A percentile compares a stretch with the other conserved stretches of the same genome.
Evolutionary conservation across 1,140 invertebrate species (phyloP).

Genomic region (Contarinia nasturtii): DNA sequence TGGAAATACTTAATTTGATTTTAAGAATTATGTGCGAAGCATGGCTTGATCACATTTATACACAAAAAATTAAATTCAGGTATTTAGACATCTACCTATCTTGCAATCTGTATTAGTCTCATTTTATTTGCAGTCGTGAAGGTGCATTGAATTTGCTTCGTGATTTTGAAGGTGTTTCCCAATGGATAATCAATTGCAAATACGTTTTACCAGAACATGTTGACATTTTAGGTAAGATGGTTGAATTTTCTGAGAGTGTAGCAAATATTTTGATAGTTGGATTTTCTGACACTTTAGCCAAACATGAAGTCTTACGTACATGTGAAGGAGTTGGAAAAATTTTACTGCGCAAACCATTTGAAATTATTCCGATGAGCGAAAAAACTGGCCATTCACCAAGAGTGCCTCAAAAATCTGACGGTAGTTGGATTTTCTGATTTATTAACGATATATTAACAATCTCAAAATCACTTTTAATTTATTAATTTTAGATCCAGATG

Average conservation of each 20-base stretch:
- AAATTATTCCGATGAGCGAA: slow-evolving; percentile 24
- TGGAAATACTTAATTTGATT: slow-evolving; percentile 50
- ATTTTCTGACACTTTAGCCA: slow-evolving; percentile 43
- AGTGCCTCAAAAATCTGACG: not conserved
- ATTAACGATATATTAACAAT: too few relatives aligned
- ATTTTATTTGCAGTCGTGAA: slow-evolving; percentile 8
- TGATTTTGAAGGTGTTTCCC: slow-evolving; percentile 52
- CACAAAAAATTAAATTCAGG: slow-evolving; percentile 59
- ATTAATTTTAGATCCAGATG: slow-evolving; percentile 10
- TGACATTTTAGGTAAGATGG: slow-evolving; percentile 44
- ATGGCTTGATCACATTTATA: slow-evolving; percentile 67
- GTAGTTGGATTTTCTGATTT: slow-evolving; percentile 5
- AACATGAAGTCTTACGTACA: slow-evolving; percentile 52
- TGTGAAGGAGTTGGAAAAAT: slow-evolving; percentile 64
- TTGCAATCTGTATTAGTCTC: not conserved
- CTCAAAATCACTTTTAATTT: not conserved
- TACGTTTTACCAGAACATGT: slow-evolving; percentile 32
- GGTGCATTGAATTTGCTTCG: slow-evolving; percentile 40
- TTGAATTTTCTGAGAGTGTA: too few relatives aligned
- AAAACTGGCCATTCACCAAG: too few relatives aligned
- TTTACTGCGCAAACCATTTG: slow-evolving; percentile 51
- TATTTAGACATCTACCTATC: slow-evolving; percentile 13
- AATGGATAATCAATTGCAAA: slow-evolving; percentile 42
- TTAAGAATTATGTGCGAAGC: slow-evolving; percentile 63
- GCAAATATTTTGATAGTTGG: too few relatives aligned